These are phyloP conservation scores for Trichechus manatus DNA, from an alignment of 2,113 vertebrate species.

Conservation along the genomic window DNA sequence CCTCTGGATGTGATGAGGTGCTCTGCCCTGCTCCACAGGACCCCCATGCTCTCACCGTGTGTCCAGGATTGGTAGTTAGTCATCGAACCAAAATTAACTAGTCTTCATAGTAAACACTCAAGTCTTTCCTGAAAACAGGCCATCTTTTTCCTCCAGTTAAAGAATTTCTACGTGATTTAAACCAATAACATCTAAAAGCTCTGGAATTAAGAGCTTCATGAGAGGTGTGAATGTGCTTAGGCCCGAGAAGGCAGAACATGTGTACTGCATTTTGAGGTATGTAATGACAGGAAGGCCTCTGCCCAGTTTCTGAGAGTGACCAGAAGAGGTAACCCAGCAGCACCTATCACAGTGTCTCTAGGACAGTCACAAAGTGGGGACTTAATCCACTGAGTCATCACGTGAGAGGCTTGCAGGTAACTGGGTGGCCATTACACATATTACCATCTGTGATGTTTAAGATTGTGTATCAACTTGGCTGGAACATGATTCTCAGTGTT, in stretches of 20 bases:
- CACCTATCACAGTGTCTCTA: conserved; percentile 23
- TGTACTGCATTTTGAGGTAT: background rate
- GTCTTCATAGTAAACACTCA: background rate
- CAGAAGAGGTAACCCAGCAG: background rate
- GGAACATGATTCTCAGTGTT: no score
- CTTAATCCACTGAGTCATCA: conserved; percentile 89
- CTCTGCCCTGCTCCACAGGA: background rate
- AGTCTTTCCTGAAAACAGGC: background rate
- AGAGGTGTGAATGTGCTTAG: background rate
- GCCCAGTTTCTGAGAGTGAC: background rate
- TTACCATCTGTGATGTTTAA: conserved; percentile 67
- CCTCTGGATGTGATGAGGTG: background rate
- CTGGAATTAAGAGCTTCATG: background rate
- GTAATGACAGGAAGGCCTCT: background rate
- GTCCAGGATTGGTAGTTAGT: background rate
- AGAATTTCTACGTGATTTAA: background rate
- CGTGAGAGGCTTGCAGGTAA: conserved; percentile 81
- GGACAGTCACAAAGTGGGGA: conserved; percentile 85
- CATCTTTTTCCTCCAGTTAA: background rate
- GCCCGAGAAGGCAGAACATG: background rate
- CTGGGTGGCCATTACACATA: conserved; percentile 80
- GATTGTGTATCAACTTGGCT: no score
- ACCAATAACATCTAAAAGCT: background rate
- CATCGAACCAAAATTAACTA: background rate
- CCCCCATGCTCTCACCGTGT: background rate